Evolutionary conservation across 2,113 vertebrate species (phyloP), one percentile per base, ranked within the genome.

Genomic region (Halichoeres trimaculatus): DNA sequence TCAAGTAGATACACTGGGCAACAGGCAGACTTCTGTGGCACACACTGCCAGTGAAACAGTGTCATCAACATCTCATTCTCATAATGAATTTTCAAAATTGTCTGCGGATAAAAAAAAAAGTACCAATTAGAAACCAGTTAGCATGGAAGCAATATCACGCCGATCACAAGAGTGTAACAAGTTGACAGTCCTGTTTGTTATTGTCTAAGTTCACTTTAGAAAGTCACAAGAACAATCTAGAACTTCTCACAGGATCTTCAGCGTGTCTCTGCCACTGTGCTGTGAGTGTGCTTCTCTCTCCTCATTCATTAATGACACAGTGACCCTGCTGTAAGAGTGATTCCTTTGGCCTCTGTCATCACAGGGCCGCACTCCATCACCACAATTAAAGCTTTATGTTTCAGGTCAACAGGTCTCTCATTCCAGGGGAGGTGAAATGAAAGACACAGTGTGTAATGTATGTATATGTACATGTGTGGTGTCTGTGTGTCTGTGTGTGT

Each of bases 401-500:
- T 81, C 55, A 66, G 68, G 78, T 84, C 59, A 14, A 57, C 30
- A 55, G 83, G 79, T 74, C 78, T 77, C 57, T 56, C 13, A 10
- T 73, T 75, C 54, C 17, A 9, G 57, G 76, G 56, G 78, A 89
- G 87, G 90, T 89, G 87, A 93, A 91, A 88, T 84, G 82, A 93
- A 93, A 93, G 90, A 54, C 81, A 24, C 54, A 30, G 52, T 34
- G 26, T 58, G 67, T 71, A 81, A 54, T 30, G 30, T 30, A 30
- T 30, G 30, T 30, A 6, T 30, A 30, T 30, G 30, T 30, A 30
- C 6, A 30, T 30, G 30, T 30, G 30, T 30, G 30, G 30, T 30
- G 30, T 30, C 3, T 30, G 30, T 30, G 30, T 30, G 30, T 30
- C 3, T 30, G 30, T 30, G 30, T 30, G 30, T 30, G 30, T 30